Percentiles rank a stretch among this genome's conserved stretches.
Evolutionary conservation across 2,113 vertebrate genomes (phyloP).

Genomic region (Lophochroa leadbeateri): DNA sequence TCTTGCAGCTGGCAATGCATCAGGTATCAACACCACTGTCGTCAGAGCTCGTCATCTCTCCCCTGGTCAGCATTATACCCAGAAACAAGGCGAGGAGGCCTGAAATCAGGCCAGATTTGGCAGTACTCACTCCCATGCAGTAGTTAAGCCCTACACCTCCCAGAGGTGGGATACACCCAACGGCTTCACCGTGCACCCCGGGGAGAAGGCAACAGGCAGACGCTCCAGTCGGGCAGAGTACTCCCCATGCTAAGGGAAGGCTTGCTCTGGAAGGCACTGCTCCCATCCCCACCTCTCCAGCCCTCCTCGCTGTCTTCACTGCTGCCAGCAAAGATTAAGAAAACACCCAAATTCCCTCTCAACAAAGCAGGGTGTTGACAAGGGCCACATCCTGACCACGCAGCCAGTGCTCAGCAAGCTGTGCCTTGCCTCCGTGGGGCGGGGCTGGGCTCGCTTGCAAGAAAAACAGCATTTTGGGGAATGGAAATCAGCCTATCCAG

Average conservation of each 20-base stretch:
- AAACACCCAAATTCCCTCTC: not conserved
- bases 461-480: not conserved
- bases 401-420: not conserved
- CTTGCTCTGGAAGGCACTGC: not conserved
- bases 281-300: not conserved
- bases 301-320: accelerated
- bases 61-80: accelerated
- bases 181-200: accelerated
- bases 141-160: not conserved
- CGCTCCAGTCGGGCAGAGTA: not conserved
- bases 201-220: not conserved
- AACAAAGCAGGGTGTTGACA: not conserved
- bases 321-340: not conserved
- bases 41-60: not conserved
- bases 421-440: not conserved
- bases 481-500: not conserved
- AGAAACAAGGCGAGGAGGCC: not conserved
- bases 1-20: not conserved
- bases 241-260: not conserved
- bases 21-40: not conserved
- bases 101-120: not conserved
- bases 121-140: accelerated
- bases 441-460: not conserved
- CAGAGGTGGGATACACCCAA: not conserved
- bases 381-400: not conserved